Base-by-base conservation (phyloP, 2,113 vertebrate species). In the Cepphus grylle region DNA sequence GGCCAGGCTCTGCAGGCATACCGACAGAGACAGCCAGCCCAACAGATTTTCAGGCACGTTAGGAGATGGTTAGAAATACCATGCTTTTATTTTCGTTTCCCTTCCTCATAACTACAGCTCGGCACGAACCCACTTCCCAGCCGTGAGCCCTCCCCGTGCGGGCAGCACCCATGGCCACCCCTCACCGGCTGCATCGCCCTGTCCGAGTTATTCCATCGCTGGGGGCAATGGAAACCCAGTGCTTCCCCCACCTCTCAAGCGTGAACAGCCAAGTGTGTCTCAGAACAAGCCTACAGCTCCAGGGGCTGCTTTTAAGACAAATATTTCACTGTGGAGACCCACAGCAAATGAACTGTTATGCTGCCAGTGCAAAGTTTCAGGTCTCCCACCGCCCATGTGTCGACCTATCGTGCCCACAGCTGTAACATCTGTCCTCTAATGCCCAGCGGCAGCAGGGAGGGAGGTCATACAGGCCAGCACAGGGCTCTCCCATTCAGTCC, bases 131-230 rank as follows among this genome's bases (percentile, higher is more conserved):
- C 32, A 7, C 17, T 50, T 55, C 61, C 56, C 83, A 70, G 45
- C 49, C 3, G 1, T 0, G 5, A 49, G 49, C 45, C 65, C 42
- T 70, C 3, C 14, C 58, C 4, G 5, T 0, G 1, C 52, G 38
- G 21, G 42, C 88, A 93, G 88, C 66, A 32, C 84, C 61, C 55
- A 47, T 3, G 1, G 67, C 43, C 67, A 59, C 11, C 66, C 55
- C 49, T 36, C 8, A 0, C 29, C 4, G 8, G 62, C 56, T 55
- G 26, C 69, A 43, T 17, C 17, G 4, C 30, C 53, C 69, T 16
- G 5, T 32, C 42, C 3, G 0, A 40, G 22, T 29, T 42, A 26
- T 38, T 56, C 70, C 42, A 45, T 25, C 15, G 26, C 58, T 27
- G 8, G 27, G 15, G 29, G 30, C 27, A 36, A 40, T 18, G 7